These are phyloP conservation scores for Lydus trimaculatus DNA, from an alignment of 2,888 invertebrate species.

Conservation along the genomic window DNA sequence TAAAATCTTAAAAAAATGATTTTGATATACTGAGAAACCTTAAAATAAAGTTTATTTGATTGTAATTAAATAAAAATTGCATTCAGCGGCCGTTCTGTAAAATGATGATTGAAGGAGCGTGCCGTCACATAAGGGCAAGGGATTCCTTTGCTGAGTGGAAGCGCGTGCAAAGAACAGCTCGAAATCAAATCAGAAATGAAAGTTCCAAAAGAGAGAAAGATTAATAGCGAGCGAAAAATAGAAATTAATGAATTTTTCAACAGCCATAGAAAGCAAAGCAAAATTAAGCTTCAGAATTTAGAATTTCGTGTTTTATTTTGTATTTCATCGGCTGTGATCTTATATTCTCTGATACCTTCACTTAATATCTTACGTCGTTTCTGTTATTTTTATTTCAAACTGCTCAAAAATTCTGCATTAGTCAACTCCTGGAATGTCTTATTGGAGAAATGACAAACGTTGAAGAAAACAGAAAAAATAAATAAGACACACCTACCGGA, in stretches of 20 bases:
- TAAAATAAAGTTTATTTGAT: too few species aligned
- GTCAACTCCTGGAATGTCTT: neutral
- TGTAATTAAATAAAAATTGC: neutral
- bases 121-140: constrained; percentile 3
- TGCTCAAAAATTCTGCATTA: neutral
- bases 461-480: too few species aligned
- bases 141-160: neutral
- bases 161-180: neutral
- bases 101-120: neutral
- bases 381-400: neutral
- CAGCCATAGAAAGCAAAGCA: constrained; percentile 33
- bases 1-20: neutral
- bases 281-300: constrained; percentile 36
- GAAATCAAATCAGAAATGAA: constrained; percentile 50
- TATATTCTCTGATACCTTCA: constrained; percentile 22
- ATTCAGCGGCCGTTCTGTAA: neutral
- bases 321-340: constrained; percentile 28
- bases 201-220: constrained; percentile 40
- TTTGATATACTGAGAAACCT: neutral
- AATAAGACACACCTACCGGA: neutral
- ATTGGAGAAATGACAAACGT: neutral
- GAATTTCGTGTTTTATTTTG: constrained; percentile 30
- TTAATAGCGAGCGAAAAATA: constrained; percentile 50
- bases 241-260: constrained; percentile 52
- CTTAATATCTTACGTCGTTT: neutral